Conservation (phyloP, 2,797 vertebrate species). For the Anisognathus igniventris region DNA sequence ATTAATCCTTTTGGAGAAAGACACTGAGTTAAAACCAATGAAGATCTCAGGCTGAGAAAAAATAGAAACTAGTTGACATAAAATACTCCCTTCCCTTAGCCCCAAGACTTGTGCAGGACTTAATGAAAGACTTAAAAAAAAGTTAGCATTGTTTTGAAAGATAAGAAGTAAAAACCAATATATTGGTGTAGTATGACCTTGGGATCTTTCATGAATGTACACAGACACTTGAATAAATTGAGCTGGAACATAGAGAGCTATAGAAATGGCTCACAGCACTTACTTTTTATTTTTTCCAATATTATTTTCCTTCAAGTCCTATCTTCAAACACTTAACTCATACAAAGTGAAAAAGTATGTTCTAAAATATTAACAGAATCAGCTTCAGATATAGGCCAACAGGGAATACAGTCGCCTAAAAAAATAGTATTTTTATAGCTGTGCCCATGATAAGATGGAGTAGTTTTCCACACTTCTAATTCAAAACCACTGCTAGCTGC, state of each 20-base stretch:
- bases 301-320: background rate
- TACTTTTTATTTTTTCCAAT: background rate
- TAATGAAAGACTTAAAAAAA: background rate
- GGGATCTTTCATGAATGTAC: background rate
- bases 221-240: background rate
- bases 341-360: background rate
- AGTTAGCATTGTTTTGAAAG: background rate
- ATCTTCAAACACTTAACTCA: background rate
- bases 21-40: background rate
- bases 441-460: accelerated
- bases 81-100: background rate
- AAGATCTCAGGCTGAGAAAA: background rate
- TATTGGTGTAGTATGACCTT: background rate
- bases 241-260: background rate
- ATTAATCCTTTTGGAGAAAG: background rate
- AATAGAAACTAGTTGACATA: background rate
- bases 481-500: background rate
- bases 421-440: background rate
- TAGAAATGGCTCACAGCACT: background rate
- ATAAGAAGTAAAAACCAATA: background rate
- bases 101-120: background rate
- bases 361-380: background rate
- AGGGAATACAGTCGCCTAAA: background rate
- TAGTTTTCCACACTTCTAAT: background rate
- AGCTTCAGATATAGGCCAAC: background rate